Conservation (phyloP, 2,797 vertebrate species). For the Cryptoblepharus egeriae region DNA sequence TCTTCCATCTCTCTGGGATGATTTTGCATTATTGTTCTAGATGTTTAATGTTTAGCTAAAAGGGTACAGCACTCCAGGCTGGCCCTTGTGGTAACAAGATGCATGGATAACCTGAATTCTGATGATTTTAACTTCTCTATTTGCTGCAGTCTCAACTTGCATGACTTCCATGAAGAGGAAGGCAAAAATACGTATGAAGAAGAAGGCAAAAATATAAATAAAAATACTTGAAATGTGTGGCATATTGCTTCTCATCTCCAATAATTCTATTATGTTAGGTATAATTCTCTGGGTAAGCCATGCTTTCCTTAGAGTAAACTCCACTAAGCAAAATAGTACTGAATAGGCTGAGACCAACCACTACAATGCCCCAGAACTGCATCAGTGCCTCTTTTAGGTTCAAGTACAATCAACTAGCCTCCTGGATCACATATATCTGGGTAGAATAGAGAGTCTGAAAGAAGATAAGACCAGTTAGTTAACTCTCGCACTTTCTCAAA, state of each 20-base stretch:
- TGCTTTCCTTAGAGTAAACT: no score
- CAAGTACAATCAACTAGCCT: background rate
- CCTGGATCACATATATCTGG: background rate
- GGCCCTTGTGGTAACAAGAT: background rate
- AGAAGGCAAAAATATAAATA: no score
- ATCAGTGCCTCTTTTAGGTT: no score
- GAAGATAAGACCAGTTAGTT: background rate
- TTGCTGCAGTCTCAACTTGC: background rate
- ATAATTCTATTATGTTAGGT: background rate
- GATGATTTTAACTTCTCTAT: background rate
- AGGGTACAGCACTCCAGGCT: background rate
- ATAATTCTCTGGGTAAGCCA: no score
- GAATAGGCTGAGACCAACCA: background rate
- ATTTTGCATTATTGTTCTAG: background rate
- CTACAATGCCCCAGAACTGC: background rate
- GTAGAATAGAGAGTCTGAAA: background rate
- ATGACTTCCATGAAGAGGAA: background rate
- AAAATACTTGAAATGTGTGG: background rate
- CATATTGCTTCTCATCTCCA: background rate
- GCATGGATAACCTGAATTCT: background rate
- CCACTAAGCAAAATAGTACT: no score
- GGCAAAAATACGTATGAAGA: background rate
- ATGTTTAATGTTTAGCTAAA: background rate
- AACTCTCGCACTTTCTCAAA: background rate
- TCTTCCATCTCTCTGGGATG: background rate